These are phyloP conservation scores for Coregonus sp. DNA, from an alignment of 2,797 vertebrate genomes.

Conservation along the genomic window DNA sequence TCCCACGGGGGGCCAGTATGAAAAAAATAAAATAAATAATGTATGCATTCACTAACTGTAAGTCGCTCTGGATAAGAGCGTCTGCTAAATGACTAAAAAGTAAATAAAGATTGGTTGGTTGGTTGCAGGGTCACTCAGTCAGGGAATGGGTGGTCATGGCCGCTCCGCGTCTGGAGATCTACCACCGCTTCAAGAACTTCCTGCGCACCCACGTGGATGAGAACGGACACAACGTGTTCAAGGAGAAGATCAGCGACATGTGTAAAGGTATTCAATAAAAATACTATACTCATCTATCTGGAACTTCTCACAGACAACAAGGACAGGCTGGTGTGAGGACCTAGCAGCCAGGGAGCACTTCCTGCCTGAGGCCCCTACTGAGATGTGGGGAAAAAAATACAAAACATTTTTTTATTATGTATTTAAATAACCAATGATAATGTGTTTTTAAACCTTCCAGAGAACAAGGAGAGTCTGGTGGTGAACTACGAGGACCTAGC, in stretches of 20 bases:
- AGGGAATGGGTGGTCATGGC: constrained; percentile 98
- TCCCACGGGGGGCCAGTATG: no score
- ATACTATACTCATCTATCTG: not conserved
- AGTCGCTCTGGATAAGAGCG: no score
- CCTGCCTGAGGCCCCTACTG: constrained; percentile 91
- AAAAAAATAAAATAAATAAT: no score
- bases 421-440: no score
- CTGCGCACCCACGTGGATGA: constrained; percentile 94
- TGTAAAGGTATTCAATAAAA: constrained; percentile 80
- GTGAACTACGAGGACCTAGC: constrained; percentile 98
- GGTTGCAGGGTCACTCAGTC: constrained; percentile 83
- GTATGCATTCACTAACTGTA: no score
- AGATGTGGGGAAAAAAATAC: constrained; percentile 85
- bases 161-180: constrained; percentile 93
- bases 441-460: constrained; percentile 57
- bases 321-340: constrained; percentile 91
- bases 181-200: constrained; percentile 98
- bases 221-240: constrained; percentile 96
- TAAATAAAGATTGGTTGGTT: no score
- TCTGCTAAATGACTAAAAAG: no score
- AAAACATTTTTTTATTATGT: no score
- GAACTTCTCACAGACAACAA: constrained; percentile 82
- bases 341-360: constrained; percentile 95
- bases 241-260: constrained; percentile 98
- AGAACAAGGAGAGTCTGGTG: constrained; percentile 93